These are phyloP conservation scores for Nemopilema nomurai DNA, from an alignment of 30 jellyfish, hydroid and myxozoan species.

Conservation along the genomic window DNA sequence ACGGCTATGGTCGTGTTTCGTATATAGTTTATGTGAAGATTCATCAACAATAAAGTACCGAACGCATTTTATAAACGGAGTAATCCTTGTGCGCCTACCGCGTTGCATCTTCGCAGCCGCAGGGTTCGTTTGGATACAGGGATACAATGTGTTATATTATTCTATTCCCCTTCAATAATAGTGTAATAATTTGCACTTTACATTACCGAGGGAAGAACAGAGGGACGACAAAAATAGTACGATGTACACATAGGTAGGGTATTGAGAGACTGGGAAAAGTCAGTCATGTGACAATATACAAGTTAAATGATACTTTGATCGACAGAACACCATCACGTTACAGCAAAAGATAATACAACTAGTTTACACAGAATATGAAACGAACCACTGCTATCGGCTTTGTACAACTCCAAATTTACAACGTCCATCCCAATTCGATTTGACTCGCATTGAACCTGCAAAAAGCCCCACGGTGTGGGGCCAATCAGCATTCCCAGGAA, in stretches of 20 bases:
- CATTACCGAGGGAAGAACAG: background rate
- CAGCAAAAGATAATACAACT: slow-evolving; percentile 53
- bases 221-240: background rate
- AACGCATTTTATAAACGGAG: no score
- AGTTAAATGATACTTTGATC: slow-evolving; percentile 2
- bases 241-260: slow-evolving; percentile 51
- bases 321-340: slow-evolving; percentile 31
- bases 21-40: no score
- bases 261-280: slow-evolving; percentile 25
- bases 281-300: slow-evolving; percentile 38
- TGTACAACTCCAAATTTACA: slow-evolving; percentile 65
- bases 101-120: no score
- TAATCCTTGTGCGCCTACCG: no score
- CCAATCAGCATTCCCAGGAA: background rate
- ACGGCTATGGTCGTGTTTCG: no score
- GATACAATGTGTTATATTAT: no score
- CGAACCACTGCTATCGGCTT: slow-evolving; percentile 3
- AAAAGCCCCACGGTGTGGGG: background rate
- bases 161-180: no score
- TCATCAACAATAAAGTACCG: no score
- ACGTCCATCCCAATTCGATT: background rate
- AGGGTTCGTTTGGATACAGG: no score
- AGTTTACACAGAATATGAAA: slow-evolving; percentile 57
- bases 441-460: background rate
- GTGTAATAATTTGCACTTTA: no score